These are phyloP conservation scores for Centropyge bicolor DNA, from an alignment of 2,797 vertebrate species.

Conservation along the genomic window DNA sequence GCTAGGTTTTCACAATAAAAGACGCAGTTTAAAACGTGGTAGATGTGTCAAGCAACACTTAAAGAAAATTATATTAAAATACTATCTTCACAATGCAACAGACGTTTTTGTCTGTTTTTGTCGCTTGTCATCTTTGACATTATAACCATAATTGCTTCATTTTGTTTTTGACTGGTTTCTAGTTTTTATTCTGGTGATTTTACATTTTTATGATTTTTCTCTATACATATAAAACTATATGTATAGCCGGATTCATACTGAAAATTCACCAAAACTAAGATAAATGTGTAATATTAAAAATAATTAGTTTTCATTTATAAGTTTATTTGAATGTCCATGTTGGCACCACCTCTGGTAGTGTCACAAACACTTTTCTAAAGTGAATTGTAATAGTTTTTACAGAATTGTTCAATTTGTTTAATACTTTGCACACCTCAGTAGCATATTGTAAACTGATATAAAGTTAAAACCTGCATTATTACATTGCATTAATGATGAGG, in stretches of 20 bases:
- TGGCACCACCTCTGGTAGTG: too few species aligned
- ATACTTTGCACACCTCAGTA: not conserved
- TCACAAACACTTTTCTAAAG: too few species aligned
- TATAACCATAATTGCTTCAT: too few species aligned
- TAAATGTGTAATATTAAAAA: too few species aligned
- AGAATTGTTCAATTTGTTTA: not conserved
- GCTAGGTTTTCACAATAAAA: slow-evolving; percentile 60
- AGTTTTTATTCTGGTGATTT: too few species aligned
- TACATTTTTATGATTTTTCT: too few species aligned
- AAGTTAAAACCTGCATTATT: not conserved
- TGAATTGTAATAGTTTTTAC: too few species aligned
- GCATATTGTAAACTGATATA: not conserved
- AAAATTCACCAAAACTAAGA: too few species aligned
- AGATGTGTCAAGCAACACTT: not conserved
- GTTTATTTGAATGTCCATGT: too few species aligned
- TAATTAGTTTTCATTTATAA: too few species aligned
- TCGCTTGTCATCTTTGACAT: not conserved
- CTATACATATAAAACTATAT: too few species aligned
- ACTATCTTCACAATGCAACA: not conserved
- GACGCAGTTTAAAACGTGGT: accelerated
- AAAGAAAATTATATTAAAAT: not conserved
- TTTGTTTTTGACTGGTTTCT: not conserved
- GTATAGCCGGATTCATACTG: too few species aligned
- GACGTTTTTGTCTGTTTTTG: not conserved
- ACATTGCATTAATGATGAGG: not conserved